Base-by-base conservation (phyloP, 2,888 invertebrate species). In the Metellina segmentata region DNA sequence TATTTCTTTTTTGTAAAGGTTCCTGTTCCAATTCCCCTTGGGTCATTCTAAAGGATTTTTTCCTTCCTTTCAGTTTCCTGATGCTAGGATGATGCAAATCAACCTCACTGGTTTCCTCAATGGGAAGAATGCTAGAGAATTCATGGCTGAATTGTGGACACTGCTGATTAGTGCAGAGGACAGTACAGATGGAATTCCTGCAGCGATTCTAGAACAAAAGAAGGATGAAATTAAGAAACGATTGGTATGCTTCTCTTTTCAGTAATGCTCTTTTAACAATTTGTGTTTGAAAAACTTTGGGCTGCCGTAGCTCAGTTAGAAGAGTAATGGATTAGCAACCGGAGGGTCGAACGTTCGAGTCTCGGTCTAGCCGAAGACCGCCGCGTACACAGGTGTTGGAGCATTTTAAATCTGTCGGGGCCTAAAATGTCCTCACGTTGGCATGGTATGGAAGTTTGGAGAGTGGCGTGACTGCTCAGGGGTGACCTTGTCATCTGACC, bases 1-100 rank as follows among this genome's bases (percentile, higher is more conserved):
- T 34, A 34, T 2, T 2, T n/a, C 1, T 19, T 9, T 34, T 20
- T 19, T 61, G 34, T 8, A 19, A 61, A 20, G 4, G 13, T 34
- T 19, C 11, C 9, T 16, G 4, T 53, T 53, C n/a, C 69, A n/a
- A 74, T 7, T 48, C 34, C 9, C 53, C 74, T 52, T 48, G 5
- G 52, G 51, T 77, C 75, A 86, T 82, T 77, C 78, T 88, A 86
- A 90, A 19, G 48, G 4, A 34, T 34, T 34, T 34, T n/a, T 78
- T 85, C 90, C 82, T 93, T 90, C 93, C 95, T 96, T 96, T 95
- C 96, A 98, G 98, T 97, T 97, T 96, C 99, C 99, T 86, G 98
- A 99, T 96, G 98, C 99, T 81, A 98, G 98, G 95, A 98, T 98
- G 95, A 99, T 99, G 97, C 99, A 99, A 96, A 99, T 99, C 94